A percentile compares a stretch with the other conserved stretches of the same genome.
These are phyloP conservation scores for Stenurella melanura DNA, from an alignment of 2,888 invertebrate species.

Conservation along the genomic window DNA sequence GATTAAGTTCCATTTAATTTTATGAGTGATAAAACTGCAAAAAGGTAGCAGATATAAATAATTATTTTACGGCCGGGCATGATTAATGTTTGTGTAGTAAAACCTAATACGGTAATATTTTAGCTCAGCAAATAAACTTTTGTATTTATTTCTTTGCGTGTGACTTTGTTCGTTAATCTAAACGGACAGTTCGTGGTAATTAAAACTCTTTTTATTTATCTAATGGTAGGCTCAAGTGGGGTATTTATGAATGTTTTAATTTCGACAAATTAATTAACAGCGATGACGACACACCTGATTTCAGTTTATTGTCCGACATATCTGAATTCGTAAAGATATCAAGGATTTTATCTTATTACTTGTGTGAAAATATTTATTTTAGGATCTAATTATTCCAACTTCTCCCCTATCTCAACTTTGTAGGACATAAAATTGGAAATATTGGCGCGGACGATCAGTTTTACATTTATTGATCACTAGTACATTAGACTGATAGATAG, in stretches of 20 bases:
- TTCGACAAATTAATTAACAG: neutral
- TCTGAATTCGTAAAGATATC: too few species aligned
- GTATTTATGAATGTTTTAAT: neutral
- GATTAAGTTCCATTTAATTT: slow-evolving; percentile 8
- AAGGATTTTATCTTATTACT: too few species aligned
- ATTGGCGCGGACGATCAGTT: too few species aligned
- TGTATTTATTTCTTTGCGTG: slow-evolving; percentile 36
- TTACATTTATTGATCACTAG: too few species aligned
- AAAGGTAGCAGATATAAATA: slow-evolving; percentile 27
- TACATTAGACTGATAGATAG: too few species aligned
- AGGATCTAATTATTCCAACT: too few species aligned
- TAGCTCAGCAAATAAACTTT: slow-evolving; percentile 24
- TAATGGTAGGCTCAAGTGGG: slow-evolving; percentile 1
- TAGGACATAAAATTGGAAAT: too few species aligned
- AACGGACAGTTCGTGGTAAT: slow-evolving; percentile 10
- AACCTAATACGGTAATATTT: slow-evolving; percentile 30
- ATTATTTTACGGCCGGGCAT: slow-evolving; percentile 17
- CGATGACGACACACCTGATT: neutral
- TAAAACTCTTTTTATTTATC: slow-evolving; percentile 20
- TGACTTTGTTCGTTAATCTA: slow-evolving; percentile 16
- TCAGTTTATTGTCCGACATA: neutral
- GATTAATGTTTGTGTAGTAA: slow-evolving; percentile 31
- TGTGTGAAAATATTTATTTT: too few species aligned
- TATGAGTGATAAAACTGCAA: slow-evolving; percentile 30
- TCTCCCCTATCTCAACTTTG: too few species aligned